phyloP scores from a whole-genome alignment of 2,888 invertebrate species.

The Hartigia nigra region DNA sequence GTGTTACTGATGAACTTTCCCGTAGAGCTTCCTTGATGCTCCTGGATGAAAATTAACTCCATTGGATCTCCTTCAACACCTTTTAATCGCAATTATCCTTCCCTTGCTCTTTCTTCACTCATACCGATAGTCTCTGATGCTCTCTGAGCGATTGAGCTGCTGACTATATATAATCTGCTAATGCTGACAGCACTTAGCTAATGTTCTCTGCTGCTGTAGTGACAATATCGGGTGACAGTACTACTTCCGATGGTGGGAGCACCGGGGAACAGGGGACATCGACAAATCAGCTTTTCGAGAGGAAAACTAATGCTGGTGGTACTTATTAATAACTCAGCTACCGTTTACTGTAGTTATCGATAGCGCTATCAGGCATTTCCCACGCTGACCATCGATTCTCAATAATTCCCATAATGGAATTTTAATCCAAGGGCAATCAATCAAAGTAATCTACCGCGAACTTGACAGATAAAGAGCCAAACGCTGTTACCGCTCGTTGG shows the following conservation, averaged over 20 bases:
- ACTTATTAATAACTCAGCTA: not conserved
- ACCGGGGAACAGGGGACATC: not conserved
- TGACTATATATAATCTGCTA: not conserved
- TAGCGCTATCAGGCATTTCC: not conserved
- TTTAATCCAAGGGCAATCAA: not conserved
- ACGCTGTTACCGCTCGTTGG: not conserved
- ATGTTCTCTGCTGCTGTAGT: not conserved
- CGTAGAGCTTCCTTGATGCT: not conserved
- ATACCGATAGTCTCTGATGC: not conserved
- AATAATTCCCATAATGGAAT: not conserved
- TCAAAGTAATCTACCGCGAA: not conserved
- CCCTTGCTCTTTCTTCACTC: not conserved
- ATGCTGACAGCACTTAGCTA: not conserved
- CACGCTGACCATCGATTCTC: not conserved
- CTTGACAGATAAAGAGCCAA: not conserved
- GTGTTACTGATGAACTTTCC: not conserved
- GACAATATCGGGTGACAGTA: not conserved
- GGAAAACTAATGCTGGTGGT: not conserved
- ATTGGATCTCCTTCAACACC: not conserved
- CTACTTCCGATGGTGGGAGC: not conserved
- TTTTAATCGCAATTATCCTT: not conserved
- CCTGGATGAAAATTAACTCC: not conserved
- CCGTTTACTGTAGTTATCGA: not conserved
- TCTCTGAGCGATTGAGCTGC: not conserved
- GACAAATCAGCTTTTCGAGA: not conserved